A percentile compares a stretch with the other conserved stretches of the same genome.
Conservation (phyloP, 2,888 invertebrate genomes). For the Hyles lineata region DNA sequence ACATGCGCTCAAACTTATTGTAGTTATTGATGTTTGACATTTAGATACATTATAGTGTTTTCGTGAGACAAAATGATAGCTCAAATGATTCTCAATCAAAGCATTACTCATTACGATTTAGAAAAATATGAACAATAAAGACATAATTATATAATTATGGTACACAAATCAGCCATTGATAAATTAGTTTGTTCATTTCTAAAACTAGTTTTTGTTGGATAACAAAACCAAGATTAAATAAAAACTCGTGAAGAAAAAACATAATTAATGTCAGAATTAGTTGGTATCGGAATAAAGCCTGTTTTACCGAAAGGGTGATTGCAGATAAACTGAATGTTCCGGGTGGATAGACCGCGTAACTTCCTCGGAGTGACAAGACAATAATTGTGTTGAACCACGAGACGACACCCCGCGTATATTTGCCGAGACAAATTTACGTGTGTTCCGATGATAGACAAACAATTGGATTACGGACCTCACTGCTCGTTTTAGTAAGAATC, state of each 20-base stretch:
- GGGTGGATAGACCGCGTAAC: conserved; percentile 70
- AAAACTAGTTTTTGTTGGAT: too few species aligned
- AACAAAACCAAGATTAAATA: too few species aligned
- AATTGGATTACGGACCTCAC: conserved; percentile 58
- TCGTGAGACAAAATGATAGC: background rate
- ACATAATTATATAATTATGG: too few species aligned
- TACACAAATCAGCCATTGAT: too few species aligned
- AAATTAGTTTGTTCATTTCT: too few species aligned
- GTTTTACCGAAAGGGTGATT: conserved; percentile 62
- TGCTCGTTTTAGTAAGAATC: conserved; percentile 52
- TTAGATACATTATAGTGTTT: background rate
- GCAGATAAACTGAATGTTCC: conserved; percentile 68
- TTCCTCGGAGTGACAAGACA: conserved; percentile 77
- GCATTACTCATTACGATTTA: background rate
- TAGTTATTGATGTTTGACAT: background rate
- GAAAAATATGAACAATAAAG: background rate
- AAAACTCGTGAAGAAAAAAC: background rate
- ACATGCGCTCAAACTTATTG: conserved; percentile 32
- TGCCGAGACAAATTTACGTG: conserved; percentile 75
- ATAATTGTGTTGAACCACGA: conserved; percentile 73
- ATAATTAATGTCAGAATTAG: conserved; percentile 6
- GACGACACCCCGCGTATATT: conserved; percentile 66
- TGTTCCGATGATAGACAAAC: conserved; percentile 69
- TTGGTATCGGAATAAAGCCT: conserved; percentile 41
- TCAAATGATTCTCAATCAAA: background rate